These are phyloP conservation scores for Epizoanthus ramosus DNA, from an alignment of 92 coral and sea anemone species.

Conservation along the genomic window DNA sequence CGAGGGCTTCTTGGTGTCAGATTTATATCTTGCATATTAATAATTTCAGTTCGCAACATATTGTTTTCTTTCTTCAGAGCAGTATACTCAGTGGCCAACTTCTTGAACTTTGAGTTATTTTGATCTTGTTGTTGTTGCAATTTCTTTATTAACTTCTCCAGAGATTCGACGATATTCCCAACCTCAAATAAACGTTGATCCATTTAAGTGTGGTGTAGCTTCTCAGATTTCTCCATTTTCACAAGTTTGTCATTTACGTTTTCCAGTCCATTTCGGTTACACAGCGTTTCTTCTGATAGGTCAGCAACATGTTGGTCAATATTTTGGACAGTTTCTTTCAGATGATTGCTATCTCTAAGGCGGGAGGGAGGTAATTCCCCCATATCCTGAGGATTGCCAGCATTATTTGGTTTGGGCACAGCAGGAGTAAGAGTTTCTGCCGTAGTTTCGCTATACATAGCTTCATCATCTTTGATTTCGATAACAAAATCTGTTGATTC, in stretches of 20 bases:
- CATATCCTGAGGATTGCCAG: background rate
- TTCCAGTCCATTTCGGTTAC: background rate
- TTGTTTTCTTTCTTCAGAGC: background rate
- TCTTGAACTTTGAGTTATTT: background rate
- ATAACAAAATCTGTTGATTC: too few relatives aligned
- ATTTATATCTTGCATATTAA: background rate
- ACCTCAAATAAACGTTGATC: background rate
- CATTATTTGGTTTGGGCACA: background rate
- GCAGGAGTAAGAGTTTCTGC: background rate
- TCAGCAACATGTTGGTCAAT: background rate
- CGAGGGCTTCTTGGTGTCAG: background rate
- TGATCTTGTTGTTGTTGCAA: conserved; percentile 10
- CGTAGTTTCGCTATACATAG: background rate
- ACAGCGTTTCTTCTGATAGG: background rate
- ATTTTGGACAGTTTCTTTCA: background rate
- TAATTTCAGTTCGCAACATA: background rate
- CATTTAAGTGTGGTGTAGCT: background rate
- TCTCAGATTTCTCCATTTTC: background rate
- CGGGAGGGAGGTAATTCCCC: background rate
- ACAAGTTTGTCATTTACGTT: background rate
- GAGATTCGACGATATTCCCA: background rate
- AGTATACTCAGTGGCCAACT: background rate
- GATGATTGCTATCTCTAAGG: background rate
- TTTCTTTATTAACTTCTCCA: background rate
- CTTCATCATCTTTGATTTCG: too few relatives aligned